phyloP scores from a whole-genome alignment of 2,888 invertebrate species.

The Tachystola acroxantha region DNA sequence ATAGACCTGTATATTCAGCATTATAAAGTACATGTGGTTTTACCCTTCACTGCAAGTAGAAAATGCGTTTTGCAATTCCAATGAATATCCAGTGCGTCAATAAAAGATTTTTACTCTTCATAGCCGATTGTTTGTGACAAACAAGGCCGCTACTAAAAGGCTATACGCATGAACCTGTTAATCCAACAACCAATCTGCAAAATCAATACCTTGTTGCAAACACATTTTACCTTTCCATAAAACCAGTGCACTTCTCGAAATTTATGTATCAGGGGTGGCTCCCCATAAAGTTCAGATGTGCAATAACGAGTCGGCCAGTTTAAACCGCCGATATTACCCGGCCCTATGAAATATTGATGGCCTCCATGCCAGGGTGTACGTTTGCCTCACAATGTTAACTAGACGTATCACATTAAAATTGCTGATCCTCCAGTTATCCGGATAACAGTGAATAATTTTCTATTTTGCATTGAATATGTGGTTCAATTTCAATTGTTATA shows the following conservation, averaged over 20 bases:
- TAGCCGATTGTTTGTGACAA: too few species aligned
- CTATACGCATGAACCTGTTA: conserved; percentile 21
- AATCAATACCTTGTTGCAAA: conserved; percentile 63
- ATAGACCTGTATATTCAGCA: too few species aligned
- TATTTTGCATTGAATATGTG: neutral
- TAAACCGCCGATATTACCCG: conserved; percentile 61
- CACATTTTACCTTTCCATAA: conserved; percentile 59
- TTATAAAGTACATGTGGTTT: too few species aligned
- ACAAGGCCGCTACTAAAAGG: too few species aligned
- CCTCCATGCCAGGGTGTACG: conserved; percentile 32
- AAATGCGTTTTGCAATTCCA: too few species aligned
- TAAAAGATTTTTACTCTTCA: too few species aligned
- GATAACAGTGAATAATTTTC: neutral
- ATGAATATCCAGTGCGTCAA: too few species aligned
- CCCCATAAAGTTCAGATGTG: conserved; percentile 72
- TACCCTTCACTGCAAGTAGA: too few species aligned
- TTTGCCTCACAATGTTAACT: conserved; percentile 31
- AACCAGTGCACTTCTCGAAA: conserved; percentile 62
- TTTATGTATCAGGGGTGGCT: conserved; percentile 67
- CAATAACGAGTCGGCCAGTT: conserved; percentile 66
- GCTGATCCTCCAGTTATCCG: neutral
- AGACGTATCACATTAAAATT: conserved; percentile 11
- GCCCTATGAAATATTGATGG: conserved; percentile 68
- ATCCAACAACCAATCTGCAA: conserved; percentile 44
- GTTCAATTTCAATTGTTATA: too few species aligned